Evolutionary conservation across 2,113 vertebrate genomes (phyloP).

Genomic region (Probosciger aterrimus): DNA sequence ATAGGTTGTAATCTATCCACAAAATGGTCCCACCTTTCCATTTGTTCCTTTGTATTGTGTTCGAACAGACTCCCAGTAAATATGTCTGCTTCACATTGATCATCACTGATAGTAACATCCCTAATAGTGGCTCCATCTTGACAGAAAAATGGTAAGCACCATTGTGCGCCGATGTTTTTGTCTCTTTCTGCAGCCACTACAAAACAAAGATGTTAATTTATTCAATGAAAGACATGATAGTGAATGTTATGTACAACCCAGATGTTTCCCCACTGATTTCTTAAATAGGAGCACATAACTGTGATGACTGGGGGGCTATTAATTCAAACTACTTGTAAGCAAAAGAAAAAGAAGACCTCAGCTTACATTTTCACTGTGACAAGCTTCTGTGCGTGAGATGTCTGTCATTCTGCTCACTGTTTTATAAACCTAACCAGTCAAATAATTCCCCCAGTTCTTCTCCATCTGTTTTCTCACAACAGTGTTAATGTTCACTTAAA

Average conservation of each 20-base stretch:
- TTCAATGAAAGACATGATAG: conserved; percentile 52
- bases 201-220: conserved; percentile 62
- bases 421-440: background rate
- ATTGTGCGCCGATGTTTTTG: conserved; percentile 36
- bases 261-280: conserved; percentile 69
- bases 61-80: conserved; percentile 20
- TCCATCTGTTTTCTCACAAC: conserved; percentile 32
- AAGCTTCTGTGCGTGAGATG: background rate
- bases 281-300: conserved; percentile 41
- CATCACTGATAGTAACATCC: conserved; percentile 28
- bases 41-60: conserved; percentile 51
- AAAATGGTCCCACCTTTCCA: conserved; percentile 21
- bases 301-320: conserved; percentile 19
- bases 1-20: conserved; percentile 60
- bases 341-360: background rate
- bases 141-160: conserved; percentile 49
- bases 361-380: background rate
- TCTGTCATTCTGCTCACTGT: background rate
- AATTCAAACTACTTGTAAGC: conserved; percentile 36
- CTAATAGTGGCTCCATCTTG: conserved; percentile 47
- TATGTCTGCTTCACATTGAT: conserved; percentile 54
- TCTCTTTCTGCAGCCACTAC: conserved; percentile 36
- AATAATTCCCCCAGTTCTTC: background rate
- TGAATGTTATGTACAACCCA: conserved; percentile 34
- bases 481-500: conserved; percentile 27